phyloP scores from a whole-genome alignment of 2,113 vertebrate genomes.

The Oenanthe oenanthe region DNA sequence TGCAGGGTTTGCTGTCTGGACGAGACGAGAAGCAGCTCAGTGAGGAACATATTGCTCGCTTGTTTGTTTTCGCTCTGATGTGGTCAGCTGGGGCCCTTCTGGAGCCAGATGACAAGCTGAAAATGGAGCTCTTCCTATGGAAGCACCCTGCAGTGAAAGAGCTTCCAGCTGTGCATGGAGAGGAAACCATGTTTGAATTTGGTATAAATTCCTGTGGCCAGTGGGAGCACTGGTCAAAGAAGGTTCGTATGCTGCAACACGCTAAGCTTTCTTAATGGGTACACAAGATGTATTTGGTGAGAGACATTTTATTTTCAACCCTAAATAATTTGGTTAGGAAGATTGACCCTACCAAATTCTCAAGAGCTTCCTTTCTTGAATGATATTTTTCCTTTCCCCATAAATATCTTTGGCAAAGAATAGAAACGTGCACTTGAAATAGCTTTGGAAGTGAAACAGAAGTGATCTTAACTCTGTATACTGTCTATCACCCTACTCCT shows the following conservation, averaged over 20 bases:
- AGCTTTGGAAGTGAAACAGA: neutral
- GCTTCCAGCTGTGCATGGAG: slow-evolving; percentile 75
- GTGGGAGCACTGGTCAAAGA: slow-evolving; percentile 85
- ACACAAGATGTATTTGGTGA: neutral
- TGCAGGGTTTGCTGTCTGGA: slow-evolving; percentile 79
- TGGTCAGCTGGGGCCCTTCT: slow-evolving; percentile 84
- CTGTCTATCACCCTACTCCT: neutral
- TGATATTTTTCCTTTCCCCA: neutral
- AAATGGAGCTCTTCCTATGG: slow-evolving; percentile 82
- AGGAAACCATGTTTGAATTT: slow-evolving; percentile 86
- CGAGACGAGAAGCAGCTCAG: slow-evolving; percentile 73
- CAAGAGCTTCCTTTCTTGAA: neutral
- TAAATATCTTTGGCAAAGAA: neutral
- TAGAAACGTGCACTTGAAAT: neutral
- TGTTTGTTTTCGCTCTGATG: slow-evolving; percentile 84
- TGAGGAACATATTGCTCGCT: slow-evolving; percentile 66
- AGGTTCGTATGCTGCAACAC: slow-evolving; percentile 56
- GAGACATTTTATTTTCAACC: neutral
- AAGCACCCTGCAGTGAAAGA: slow-evolving; percentile 70
- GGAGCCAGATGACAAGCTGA: slow-evolving; percentile 81
- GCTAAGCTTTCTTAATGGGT: neutral
- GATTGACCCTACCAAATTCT: neutral
- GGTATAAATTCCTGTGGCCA: slow-evolving; percentile 74
- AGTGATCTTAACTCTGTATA: neutral
- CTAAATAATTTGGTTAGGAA: neutral